Base-by-base conservation (phyloP, 2,888 invertebrate species). In the Acronicta psi region DNA sequence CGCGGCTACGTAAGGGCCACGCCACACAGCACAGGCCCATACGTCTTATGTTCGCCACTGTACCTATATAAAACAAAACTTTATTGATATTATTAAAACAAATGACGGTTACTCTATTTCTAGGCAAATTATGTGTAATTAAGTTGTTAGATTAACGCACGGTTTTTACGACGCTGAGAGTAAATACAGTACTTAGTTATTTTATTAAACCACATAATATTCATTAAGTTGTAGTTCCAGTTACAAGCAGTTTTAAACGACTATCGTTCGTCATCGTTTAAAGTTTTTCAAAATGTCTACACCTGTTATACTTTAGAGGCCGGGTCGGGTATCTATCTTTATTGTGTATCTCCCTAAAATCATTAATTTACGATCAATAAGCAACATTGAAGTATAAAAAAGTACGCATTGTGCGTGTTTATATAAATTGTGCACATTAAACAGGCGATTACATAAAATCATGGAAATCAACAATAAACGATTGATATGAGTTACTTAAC, bases 21-120 rank as follows among this genome's bases (percentile, higher is more conserved):
- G 55, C 47, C 49, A 44, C 59, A 69, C 52, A 68, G 55, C n/a
- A n/a, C n/a, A 11, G 13, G 31, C 31, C 13, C 31, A 13, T 20
- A 14, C 53, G 41, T 41, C 47, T 54, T 51, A 60, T 38, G 50
- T 29, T 34, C 49, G 23, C 34, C 59, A 31, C 20, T 59, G 36
- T 42, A 49, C 29, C 67, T 38, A 44, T 67, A 51, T 51, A 68
- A 41, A 43, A 56, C 40, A 47, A 54, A 65, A 58, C 60, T 29
- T 65, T 71, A 68, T 71, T 40, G 47, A 49, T 62, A 64, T 58
- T 70, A 53, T 58, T 73, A 53, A 56, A 68, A 57, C 46, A 59
- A 55, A 41, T 45, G 50, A 53, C 52, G 46, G 40, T 44, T 60
- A 50, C 52, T 54, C 54, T 67, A 73, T 59, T 60, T 60, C 38